phyloP scores from a whole-genome alignment of 2,888 invertebrate genomes.

The Conistra vaccinii region DNA sequence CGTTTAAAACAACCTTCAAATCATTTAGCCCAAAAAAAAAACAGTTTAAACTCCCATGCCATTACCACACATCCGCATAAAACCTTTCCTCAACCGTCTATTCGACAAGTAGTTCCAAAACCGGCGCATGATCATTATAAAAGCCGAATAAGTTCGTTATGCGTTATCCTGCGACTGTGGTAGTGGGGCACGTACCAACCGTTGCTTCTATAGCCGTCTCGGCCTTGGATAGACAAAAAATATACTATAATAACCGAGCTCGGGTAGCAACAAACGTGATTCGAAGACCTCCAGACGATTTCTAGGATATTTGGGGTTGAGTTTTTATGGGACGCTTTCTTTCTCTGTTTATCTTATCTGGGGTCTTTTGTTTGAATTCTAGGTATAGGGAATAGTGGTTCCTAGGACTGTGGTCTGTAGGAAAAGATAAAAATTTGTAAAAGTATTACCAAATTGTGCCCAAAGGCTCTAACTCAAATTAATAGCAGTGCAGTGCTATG shows the following conservation, averaged over 20 bases:
- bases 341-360: slow-evolving; percentile 22
- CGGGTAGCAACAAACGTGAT: slow-evolving; percentile 81
- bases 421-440: not conserved
- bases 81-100: slow-evolving; percentile 16
- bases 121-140: slow-evolving; percentile 55
- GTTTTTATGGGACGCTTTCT: slow-evolving; percentile 38
- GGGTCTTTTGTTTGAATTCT: slow-evolving; percentile 1
- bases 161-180: slow-evolving; percentile 66
- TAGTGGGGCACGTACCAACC: slow-evolving; percentile 63
- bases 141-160: slow-evolving; percentile 66
- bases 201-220: slow-evolving; percentile 66
- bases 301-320: slow-evolving; percentile 46
- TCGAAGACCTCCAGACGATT: slow-evolving; percentile 62
- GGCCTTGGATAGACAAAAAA: slow-evolving; percentile 76
- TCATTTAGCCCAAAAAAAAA: not conserved
- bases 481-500: not conserved
- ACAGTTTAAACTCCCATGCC: not conserved
- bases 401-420: not conserved
- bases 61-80: slow-evolving; percentile 8
- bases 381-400: not conserved
- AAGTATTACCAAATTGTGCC: not conserved
- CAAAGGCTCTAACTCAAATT: not conserved
- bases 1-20: not conserved
- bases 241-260: slow-evolving; percentile 63
- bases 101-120: slow-evolving; percentile 48